Percentiles rank a stretch among this genome's conserved stretches.
These are phyloP conservation scores for Gadus macrocephalus DNA, from an alignment of 2,113 vertebrate genomes.

Conservation along the genomic window DNA sequence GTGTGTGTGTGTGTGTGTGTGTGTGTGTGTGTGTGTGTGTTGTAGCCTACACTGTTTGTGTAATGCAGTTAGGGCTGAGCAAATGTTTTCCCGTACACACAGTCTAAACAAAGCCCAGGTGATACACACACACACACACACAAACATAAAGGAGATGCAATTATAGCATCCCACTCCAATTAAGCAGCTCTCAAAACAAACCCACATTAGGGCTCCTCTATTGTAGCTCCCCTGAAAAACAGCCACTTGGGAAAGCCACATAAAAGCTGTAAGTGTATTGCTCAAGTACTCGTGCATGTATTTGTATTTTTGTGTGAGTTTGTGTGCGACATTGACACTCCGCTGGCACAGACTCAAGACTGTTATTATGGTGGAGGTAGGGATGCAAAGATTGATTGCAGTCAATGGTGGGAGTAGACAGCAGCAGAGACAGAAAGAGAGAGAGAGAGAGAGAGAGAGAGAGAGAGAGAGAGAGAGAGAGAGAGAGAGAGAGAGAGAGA, in stretches of 20 bases:
- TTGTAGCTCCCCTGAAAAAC: conserved; percentile 75
- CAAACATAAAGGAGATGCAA: conserved; percentile 70
- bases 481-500: conserved; percentile 14
- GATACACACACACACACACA: conserved; percentile 35
- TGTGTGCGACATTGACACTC: conserved; percentile 29
- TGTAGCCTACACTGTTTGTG: conserved; percentile 55
- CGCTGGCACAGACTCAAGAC: conserved; percentile 46
- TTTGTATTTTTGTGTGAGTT: conserved; percentile 27
- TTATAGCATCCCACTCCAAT: conserved; percentile 78
- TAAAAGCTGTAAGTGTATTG: conserved; percentile 74
- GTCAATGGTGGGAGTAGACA: conserved; percentile 51
- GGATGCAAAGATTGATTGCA: conserved; percentile 57
- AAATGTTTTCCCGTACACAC: conserved; percentile 67
- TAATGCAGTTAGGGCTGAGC: conserved; percentile 52
- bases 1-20: not conserved
- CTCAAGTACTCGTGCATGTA: conserved; percentile 55
- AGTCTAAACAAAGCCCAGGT: conserved; percentile 67
- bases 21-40: conserved; percentile 32
- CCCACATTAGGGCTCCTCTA: conserved; percentile 75
- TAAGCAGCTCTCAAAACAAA: conserved; percentile 80
- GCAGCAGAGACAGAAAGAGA: conserved; percentile 32
- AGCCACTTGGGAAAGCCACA: conserved; percentile 76
- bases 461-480: conserved; percentile 31
- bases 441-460: conserved; percentile 26
- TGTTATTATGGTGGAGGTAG: conserved; percentile 51